Evolutionary conservation across 2,888 invertebrate species (phyloP).

Genomic region (Parnassius orleans): DNA sequence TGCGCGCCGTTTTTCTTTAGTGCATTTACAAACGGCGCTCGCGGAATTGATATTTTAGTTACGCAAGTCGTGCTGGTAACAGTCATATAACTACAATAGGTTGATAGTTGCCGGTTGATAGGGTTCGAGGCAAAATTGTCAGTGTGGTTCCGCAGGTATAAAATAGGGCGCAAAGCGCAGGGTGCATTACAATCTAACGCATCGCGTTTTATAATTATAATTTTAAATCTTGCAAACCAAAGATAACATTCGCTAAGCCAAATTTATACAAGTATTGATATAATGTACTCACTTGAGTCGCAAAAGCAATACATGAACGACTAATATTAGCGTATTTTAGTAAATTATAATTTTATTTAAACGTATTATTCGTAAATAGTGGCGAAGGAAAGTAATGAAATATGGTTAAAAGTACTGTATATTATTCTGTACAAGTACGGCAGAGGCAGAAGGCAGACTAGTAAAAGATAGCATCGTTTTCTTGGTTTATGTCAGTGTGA

Average conservation of each 20-base stretch:
- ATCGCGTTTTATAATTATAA: constrained; percentile 1
- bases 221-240: not conserved
- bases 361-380: not conserved
- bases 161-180: constrained; percentile 3
- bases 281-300: constrained; percentile 9
- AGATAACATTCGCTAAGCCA: constrained; percentile 24
- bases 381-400: not conserved
- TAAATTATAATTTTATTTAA: constrained; percentile 2
- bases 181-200: not conserved
- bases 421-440: too few relatives aligned
- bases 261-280: constrained; percentile 10
- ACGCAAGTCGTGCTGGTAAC: constrained; percentile 2
- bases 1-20: constrained; percentile 13
- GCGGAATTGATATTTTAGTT: not conserved
- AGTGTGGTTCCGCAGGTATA: constrained; percentile 6
- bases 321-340: not conserved
- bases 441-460: too few relatives aligned
- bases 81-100: not conserved
- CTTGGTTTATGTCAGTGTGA: too few relatives aligned
- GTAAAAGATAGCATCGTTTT: too few relatives aligned
- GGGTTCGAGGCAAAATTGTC: constrained; percentile 8
- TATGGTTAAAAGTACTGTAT: too few relatives aligned
- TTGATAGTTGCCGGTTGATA: constrained; percentile 2
- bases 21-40: constrained; percentile 1
- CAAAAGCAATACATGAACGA: constrained; percentile 10